Evolutionary conservation across 2,888 invertebrate genomes (phyloP), one percentile per base, ranked within the genome.

Genomic region (Trichacis sp.): DNA sequence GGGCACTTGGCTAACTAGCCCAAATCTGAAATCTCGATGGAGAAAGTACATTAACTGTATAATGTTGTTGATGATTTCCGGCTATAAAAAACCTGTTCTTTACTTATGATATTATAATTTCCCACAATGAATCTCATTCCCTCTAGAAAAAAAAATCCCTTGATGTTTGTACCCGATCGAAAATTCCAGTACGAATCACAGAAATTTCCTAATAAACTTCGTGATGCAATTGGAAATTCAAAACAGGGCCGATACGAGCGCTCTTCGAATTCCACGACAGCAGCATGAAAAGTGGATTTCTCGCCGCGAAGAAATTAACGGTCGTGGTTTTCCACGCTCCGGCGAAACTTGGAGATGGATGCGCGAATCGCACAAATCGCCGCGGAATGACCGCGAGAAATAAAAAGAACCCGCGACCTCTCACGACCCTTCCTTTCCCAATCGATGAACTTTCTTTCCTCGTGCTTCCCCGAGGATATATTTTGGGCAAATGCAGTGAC

Each of bases 211-310:
- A 57, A 33, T 33, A 33, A 57, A 58, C 55, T 59, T 61, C 74
- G 74, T 74, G 74, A 72, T 73, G 73, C 71, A 69, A 71, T 64
- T 51, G 60, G 56, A 58, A 54, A 56, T 48, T 36, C 62, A 61
- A 68, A 69, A 72, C 70, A 61, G 63, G 66, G 68, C 69, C 66
- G 57, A 47, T 53, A 52, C 18, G 65, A 68, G 59, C 61, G 50
- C 33, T 54, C 49, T 43, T 68, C 55, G 68, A 64, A 67, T 71
- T 72, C 65, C 70, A 63, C 59, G 68, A 64, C 66, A 53, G 57
- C 69, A 63, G 61, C 40, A 29, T 20, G 33, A 42, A 43, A 17
- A 20, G 45, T 38, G 45, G 47, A 62, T 53, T 59, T 58, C 15
- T 56, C 53, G 38, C 36, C 19, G 17, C 45, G 14, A 29, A 24